Conservation (phyloP, 2,113 vertebrate genomes). For the Limanda limanda region DNA sequence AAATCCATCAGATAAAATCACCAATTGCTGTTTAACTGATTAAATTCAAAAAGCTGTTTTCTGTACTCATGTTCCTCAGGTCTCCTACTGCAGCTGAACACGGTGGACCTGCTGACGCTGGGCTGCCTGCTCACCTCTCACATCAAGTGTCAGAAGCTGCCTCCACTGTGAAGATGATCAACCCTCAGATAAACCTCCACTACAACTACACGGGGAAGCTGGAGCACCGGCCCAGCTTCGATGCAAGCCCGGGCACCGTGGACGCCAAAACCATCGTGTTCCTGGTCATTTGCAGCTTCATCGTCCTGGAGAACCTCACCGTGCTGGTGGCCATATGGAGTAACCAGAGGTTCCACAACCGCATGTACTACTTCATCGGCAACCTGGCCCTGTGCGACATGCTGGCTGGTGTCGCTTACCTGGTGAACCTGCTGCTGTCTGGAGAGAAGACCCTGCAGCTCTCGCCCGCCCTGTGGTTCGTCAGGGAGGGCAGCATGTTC, state of each 20-base stretch:
- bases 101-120: slow-evolving; percentile 31
- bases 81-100: slow-evolving; percentile 26
- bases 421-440: slow-evolving; percentile 93
- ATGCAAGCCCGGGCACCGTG: slow-evolving; percentile 56
- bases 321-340: slow-evolving; percentile 96
- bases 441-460: slow-evolving; percentile 90
- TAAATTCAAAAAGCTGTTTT: background rate
- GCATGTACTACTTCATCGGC: slow-evolving; percentile 98
- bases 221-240: slow-evolving; percentile 69
- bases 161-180: slow-evolving; percentile 69
- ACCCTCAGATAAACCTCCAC: slow-evolving; percentile 83
- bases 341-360: slow-evolving; percentile 94
- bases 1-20: too few relatives aligned
- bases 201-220: slow-evolving; percentile 95
- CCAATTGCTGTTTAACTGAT: background rate
- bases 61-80: background rate
- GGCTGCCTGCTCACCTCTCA: slow-evolving; percentile 28
- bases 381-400: slow-evolving; percentile 97
- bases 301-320: slow-evolving; percentile 94
- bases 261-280: slow-evolving; percentile 82
- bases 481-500: slow-evolving; percentile 96
- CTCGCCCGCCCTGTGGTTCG: slow-evolving; percentile 89
- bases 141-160: slow-evolving; percentile 39
- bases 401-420: slow-evolving; percentile 90
- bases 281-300: slow-evolving; percentile 91